Evolutionary conservation across 2,888 invertebrate species (phyloP), one percentile per base, ranked within the genome.

Genomic region (Endomychus coccineus): DNA sequence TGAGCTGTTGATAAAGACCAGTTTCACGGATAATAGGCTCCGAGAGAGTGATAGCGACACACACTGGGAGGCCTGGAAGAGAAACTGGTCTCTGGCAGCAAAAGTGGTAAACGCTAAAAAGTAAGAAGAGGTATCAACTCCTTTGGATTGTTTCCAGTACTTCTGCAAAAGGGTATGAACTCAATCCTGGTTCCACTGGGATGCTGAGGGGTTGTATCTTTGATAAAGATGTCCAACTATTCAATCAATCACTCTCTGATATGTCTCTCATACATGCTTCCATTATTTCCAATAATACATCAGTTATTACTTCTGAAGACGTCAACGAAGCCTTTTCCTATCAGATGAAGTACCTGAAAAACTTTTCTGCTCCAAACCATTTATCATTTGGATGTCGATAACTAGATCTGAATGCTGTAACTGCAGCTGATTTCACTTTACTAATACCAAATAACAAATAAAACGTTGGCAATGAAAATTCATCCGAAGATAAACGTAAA

Each of bases 361-460:
- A 51, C 71, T 71, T 42, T 74, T 60, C 58, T 73, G 69, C 66
- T 37, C 70, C 69, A 42, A 70, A 64, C 77, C 73, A 86, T 66
- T 85, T 78, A 44, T 90, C 90, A 36, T 75, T 81, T 1, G 82
- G 77, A 54, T 86, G 82, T n/a, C 87, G 70, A 53, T 85, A 85
- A 43, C 84, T 85, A 21, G 88, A 90, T 44, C 92, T 75, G 66
- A 97, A 97, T 1, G 97, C 97, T 4, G 95, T 95, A 2, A 95
- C 95, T 0, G 96, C 95, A 0, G 96, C 95, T 0, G 94, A 95
- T 67, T 97, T 96, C 1, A 96, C 95, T 67, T 95, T 94, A 51
- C 94, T 95, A 49, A 97, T 95, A 31, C 96, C 97, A 63, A 97
- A 97, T 48, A 97, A 76, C 47, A 92, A 75, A 68, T 96, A 96